Evolutionary conservation across 2,113 vertebrate genomes (phyloP).

Genomic region (Rhabdornis inornatus): DNA sequence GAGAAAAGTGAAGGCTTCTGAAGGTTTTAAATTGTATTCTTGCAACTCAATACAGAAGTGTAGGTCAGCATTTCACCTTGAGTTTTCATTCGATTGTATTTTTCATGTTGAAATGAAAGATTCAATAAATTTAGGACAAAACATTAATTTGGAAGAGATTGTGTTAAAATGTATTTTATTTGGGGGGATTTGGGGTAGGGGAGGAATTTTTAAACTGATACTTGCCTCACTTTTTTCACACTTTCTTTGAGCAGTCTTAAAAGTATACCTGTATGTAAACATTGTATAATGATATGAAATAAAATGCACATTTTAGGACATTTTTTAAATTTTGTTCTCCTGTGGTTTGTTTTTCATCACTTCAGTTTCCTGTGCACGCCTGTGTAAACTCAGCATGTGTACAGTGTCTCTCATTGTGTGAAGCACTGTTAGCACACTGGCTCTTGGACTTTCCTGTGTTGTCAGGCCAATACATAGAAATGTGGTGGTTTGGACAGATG

Average conservation of each 20-base stretch:
- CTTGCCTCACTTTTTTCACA: constrained; percentile 75
- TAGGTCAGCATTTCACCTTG: constrained; percentile 50
- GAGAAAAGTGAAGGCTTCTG: neutral
- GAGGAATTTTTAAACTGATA: constrained; percentile 67
- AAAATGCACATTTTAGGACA: constrained; percentile 87
- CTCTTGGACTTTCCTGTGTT: neutral
- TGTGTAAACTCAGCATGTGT: fast-evolving
- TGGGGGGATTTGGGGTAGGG: constrained; percentile 43
- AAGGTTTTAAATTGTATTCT: neutral
- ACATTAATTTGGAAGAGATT: constrained; percentile 52
- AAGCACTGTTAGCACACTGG: fast-evolving
- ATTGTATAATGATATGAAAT: constrained; percentile 90
- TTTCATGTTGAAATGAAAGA: constrained; percentile 69
- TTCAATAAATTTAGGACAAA: constrained; percentile 59
- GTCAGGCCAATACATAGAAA: neutral
- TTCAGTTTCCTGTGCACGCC: neutral
- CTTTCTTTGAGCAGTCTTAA: constrained; percentile 82
- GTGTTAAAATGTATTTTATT: constrained; percentile 62
- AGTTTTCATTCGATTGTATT: constrained; percentile 38
- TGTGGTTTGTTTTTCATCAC: constrained; percentile 56
- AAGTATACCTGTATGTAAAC: constrained; percentile 84
- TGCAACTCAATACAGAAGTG: constrained; percentile 51
- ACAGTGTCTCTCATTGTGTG: neutral
- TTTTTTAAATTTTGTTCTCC: constrained; percentile 78
- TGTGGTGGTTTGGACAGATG: neutral